Conservation (phyloP, 2,113 vertebrate species). For the Cettia cetti region DNA sequence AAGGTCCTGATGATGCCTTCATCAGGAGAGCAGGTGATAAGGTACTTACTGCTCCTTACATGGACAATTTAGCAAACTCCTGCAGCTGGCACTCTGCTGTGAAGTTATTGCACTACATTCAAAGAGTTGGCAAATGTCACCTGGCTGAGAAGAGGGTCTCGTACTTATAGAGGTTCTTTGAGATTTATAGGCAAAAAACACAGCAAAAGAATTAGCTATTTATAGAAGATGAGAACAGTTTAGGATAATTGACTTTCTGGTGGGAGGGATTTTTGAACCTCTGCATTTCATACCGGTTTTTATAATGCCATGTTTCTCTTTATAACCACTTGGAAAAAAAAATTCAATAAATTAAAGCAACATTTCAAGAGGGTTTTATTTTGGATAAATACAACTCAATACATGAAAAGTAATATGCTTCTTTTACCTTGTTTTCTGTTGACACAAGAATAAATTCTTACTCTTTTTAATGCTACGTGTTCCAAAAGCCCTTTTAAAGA, state of each 20-base stretch:
- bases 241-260: background rate
- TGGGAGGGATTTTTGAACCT: background rate
- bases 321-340: background rate
- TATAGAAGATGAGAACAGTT: background rate
- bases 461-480: background rate
- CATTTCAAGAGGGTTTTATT: background rate
- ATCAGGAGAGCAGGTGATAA: background rate
- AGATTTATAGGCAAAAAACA: background rate
- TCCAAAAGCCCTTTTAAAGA: background rate
- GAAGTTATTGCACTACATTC: background rate
- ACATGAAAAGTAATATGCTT: background rate
- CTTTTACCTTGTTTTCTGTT: background rate
- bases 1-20: background rate
- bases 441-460: background rate
- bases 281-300: background rate
- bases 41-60: background rate
- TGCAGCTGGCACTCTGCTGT: background rate
- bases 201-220: background rate
- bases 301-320: background rate
- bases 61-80: background rate
- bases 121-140: background rate
- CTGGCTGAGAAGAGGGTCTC: background rate
- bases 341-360: background rate
- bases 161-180: background rate
- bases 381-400: background rate